These are phyloP conservation scores for Saturnia pavonia DNA, from an alignment of 2,888 invertebrate genomes.

Conservation along the genomic window DNA sequence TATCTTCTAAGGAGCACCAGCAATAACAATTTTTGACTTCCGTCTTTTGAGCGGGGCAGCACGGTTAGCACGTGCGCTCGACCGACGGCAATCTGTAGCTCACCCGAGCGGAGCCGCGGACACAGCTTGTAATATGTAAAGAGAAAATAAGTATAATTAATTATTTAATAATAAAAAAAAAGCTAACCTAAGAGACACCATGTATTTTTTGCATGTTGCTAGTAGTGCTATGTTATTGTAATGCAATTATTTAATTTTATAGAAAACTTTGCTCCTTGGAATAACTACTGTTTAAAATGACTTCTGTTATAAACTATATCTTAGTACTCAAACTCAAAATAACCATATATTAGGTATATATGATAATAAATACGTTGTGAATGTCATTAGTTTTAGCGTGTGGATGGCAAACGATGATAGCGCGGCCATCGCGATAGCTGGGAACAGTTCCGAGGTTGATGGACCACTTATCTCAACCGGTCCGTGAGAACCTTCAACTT, in stretches of 20 bases:
- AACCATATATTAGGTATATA: background rate
- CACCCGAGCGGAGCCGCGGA: no score
- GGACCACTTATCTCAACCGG: slow-evolving; percentile 63
- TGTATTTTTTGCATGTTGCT: background rate
- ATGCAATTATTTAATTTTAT: no score
- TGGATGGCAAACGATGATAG: slow-evolving; percentile 9
- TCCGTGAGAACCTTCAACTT: slow-evolving; percentile 58
- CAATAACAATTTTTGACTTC: no score
- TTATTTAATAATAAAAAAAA: background rate
- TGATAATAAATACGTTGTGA: background rate
- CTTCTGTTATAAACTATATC: background rate
- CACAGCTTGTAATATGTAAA: background rate
- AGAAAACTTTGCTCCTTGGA: background rate
- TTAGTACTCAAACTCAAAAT: background rate
- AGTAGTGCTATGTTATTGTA: no score
- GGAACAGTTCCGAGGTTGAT: slow-evolving; percentile 45
- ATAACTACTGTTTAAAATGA: background rate
- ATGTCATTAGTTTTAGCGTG: slow-evolving; percentile 1
- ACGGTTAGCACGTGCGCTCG: no score
- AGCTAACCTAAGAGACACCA: background rate
- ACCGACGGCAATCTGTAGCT: no score
- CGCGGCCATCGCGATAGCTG: slow-evolving; percentile 23
- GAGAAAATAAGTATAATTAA: background rate
- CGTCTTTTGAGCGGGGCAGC: no score
- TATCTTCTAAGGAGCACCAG: no score